Conservation (phyloP, 2,113 vertebrate species). For the Oreochromis aureus region DNA sequence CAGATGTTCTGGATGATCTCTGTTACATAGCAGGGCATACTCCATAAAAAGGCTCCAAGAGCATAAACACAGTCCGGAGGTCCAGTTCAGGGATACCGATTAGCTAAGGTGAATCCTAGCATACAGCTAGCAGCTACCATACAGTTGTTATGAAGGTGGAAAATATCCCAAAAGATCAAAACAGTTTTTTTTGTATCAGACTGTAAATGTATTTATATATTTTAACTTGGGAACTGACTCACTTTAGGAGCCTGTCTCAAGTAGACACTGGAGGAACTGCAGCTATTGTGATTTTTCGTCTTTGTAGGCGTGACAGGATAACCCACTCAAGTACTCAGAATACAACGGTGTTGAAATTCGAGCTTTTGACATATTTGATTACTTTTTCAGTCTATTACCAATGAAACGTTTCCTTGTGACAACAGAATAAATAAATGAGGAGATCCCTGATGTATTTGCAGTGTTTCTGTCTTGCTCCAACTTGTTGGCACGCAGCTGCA, state of each 20-base stretch:
- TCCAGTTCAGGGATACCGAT: background rate
- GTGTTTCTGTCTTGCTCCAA: background rate
- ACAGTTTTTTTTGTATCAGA: background rate
- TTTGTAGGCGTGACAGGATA: accelerated
- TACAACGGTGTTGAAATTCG: background rate
- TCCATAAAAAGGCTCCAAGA: background rate
- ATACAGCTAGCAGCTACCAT: background rate
- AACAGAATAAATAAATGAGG: background rate
- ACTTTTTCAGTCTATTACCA: background rate
- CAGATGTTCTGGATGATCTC: background rate
- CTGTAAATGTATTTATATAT: background rate
- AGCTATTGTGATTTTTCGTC: background rate
- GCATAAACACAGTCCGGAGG: background rate
- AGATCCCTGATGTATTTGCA: background rate
- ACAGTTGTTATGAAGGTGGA: background rate
- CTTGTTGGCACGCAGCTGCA: background rate
- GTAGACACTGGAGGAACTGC: background rate
- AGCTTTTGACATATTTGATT: background rate
- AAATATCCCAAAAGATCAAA: background rate
- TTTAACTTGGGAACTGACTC: background rate
- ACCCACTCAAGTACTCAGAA: background rate
- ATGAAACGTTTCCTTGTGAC: background rate
- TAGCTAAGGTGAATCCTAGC: background rate
- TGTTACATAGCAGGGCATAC: background rate
- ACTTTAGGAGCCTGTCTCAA: background rate